phyloP scores from a whole-genome alignment of 2,113 vertebrate genomes.

The Esox niger region DNA sequence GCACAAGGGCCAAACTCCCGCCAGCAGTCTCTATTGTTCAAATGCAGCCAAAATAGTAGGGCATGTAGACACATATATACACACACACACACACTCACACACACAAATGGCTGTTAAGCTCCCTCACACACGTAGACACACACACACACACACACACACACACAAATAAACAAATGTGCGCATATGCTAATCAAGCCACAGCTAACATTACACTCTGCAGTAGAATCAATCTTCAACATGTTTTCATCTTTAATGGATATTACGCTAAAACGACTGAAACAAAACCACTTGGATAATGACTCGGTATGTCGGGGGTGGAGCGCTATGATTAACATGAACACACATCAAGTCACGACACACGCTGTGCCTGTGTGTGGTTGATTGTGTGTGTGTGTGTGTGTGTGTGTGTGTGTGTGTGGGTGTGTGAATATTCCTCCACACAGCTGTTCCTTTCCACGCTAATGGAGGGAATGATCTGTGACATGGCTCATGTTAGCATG shows the following conservation, averaged over 20 bases:
- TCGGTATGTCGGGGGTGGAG: too few species aligned
- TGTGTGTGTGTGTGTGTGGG: neutral
- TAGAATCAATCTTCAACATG: neutral
- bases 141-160: neutral
- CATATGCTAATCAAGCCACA: neutral
- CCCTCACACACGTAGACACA: neutral
- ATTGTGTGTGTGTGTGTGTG: neutral
- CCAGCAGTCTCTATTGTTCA: conserved; percentile 1
- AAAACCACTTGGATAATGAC: neutral
- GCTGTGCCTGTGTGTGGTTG: too few species aligned
- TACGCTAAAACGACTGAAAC: neutral
- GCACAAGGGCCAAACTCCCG: neutral
- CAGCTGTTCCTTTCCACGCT: neutral
- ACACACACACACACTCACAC: neutral
- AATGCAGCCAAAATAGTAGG: neutral
- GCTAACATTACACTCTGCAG: neutral
- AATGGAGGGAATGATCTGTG: conserved; percentile 8
- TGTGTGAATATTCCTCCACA: conserved; percentile 6
- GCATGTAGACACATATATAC: neutral
- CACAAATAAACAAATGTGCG: too few species aligned
- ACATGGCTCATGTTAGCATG: conserved; percentile 23
- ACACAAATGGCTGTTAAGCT: too few species aligned
- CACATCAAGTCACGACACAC: neutral
- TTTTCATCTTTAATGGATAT: neutral
- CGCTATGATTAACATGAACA: neutral